Evolutionary conservation across 2,113 vertebrate genomes (phyloP), one percentile per base, ranked within the genome.

Genomic region (Sylvia atricapilla): DNA sequence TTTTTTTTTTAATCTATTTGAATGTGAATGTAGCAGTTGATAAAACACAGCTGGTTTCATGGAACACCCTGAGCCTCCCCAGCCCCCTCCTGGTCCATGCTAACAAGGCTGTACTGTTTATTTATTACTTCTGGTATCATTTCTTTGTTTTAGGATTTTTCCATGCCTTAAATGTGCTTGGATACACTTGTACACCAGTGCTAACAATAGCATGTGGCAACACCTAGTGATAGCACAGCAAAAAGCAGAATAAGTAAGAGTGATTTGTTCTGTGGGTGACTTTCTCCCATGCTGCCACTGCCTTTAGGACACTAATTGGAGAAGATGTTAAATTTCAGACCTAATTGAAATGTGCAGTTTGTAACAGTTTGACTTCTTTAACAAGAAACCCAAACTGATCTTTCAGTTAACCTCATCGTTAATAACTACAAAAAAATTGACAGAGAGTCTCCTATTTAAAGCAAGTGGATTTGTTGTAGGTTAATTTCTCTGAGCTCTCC

Each of bases 401-500:
- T 87, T 68, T 49, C 52, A 18, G 30, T 68, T 81, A 87, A 75
- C 80, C 19, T 70, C 80, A 24, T 44, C 15, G 1, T 82, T 88
- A 62, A 22, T 49, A 86, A 23, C 86, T 24, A 14, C 53, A 79
- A 46, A 79, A 46, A 92, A 89, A 37, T 33, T 58, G 89, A 6
- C 60, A 56, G 56, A 37, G 31, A 43, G 46, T 69, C 56, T 64
- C 22, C 77, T 47, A 1, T 35, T 81, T 69, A 46, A 58, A 79
- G 80, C 17, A 68, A 63, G 58, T 59, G 73, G 35, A 16, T 78
- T 10, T 44, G n/a, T 64, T 75, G 60, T 8, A 50, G 76, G 58
- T 92, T 92, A 81, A 86, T 96, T 87, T 93, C 69, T 90, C 66
- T 20, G 73, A 72, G 90, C 31, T 92, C 83, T 77, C 67, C 67